Evolutionary conservation across 1,140 invertebrate species (phyloP), one percentile per base, ranked within the genome.

Genomic region (Drosophila azteca): DNA sequence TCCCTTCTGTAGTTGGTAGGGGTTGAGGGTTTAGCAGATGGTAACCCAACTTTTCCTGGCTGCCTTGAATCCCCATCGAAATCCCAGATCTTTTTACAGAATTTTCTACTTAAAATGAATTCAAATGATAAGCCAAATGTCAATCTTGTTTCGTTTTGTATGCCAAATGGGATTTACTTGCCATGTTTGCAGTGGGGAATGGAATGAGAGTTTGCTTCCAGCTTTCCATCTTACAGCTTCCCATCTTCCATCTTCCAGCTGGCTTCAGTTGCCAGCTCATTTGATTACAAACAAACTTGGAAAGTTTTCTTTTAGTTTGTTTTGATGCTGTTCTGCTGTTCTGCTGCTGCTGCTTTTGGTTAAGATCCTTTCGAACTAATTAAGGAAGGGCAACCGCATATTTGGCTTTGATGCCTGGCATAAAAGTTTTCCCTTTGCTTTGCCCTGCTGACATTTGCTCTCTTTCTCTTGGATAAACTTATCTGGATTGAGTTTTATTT

Each of bases 341-440:
- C 9, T 35, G 31, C 31, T 11, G 8, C 35, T 35, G 35, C 35
- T 11, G 11, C 35, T 39, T 39, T 39, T 13, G 39, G 48, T 53
- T 70, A 70, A 70, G 66, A 71, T 66, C 66, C 70, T 70, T 70
- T 70, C 51, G 51, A 70, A 70, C 67, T 70, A 70, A 70, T 70
- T 70, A 70, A 35, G 53, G 53, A 70, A 39, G 67, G 67, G 67
- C 67, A 70, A 70, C 67, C 67, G 67, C 67, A 70, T 69, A 70
- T 69, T 69, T 68, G 15, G 64, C 66, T 66, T 49, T 68, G 66
- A 69, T 69, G 65, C 65, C 51, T 13, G 20, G 26, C 64, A 24
- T 39, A 58, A 70, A 69, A 66, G 35, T 39, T 69, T 69, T 69
- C 51, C 64, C 48, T 68, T 68, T 35, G 66, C 66, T 68, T 57